Conservation (phyloP, 2,888 invertebrate genomes). For the Drosophila mimetica region DNA sequence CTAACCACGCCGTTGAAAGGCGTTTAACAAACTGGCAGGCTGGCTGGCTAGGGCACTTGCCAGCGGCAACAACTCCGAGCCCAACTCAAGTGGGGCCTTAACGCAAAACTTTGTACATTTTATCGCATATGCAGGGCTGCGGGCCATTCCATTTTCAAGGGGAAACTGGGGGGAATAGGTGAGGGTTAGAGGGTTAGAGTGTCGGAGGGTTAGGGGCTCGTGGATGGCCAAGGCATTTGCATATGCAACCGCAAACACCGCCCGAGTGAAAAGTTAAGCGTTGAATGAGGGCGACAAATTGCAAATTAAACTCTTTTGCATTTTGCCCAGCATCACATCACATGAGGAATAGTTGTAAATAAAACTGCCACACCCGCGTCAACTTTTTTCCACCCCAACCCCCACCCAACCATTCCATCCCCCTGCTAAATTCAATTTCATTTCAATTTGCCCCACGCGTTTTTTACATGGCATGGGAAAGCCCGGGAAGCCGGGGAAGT, state of each 20-base stretch:
- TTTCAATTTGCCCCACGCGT: constrained; percentile 51
- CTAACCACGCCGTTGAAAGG: constrained; percentile 77
- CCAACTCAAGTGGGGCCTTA: constrained; percentile 68
- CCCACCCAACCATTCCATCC: constrained; percentile 2
- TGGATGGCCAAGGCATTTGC: constrained; percentile 62
- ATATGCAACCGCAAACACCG: constrained; percentile 68
- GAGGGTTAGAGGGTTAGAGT: neutral
- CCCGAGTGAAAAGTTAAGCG: constrained; percentile 73
- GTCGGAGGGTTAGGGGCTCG: neutral
- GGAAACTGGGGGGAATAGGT: neutral
- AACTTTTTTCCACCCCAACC: constrained; percentile 63
- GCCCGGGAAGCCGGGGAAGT: constrained; percentile 12
- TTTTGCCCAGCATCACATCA: constrained; percentile 56
- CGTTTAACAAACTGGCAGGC: constrained; percentile 74
- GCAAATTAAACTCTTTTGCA: constrained; percentile 80
- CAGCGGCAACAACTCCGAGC: constrained; percentile 56
- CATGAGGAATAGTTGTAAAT: constrained; percentile 74
- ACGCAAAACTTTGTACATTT: constrained; percentile 71
- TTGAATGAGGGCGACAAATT: constrained; percentile 79
- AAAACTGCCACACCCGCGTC: constrained; percentile 62
- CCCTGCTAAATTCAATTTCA: constrained; percentile 61
- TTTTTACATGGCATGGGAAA: constrained; percentile 1
- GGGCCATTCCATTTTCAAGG: constrained; percentile 6
- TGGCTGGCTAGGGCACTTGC: constrained; percentile 48
- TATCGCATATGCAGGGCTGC: constrained; percentile 53